Base-by-base conservation (phyloP, 2,888 invertebrate genomes). In the Melieria crassipennis region DNA sequence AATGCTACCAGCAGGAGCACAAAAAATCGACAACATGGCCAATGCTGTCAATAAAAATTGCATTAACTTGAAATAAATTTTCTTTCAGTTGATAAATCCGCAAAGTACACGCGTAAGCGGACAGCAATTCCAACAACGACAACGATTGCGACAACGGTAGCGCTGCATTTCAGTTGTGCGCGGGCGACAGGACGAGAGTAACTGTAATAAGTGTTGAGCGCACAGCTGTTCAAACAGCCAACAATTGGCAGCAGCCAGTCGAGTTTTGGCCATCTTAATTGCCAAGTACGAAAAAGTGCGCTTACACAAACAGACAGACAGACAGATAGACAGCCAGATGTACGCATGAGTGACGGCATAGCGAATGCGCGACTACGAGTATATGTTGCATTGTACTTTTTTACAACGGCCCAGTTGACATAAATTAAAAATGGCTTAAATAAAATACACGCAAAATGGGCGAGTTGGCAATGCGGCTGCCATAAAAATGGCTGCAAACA, bases 41-140 rank as follows among this genome's bases (percentile, higher is more conserved):
- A 69, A 63, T 55, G 76, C 75, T 83, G 83, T 83, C 83, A 82
- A 83, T 83, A 79, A 82, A 82, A 83, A 78, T 78, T 78, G 80
- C 83, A 83, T 83, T 83, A 83, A 79, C 78, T 74, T 75, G 72
- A 71, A 74, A 75, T 78, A 75, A 75, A 72, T 75, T 76, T 75
- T 74, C 75, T 75, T 30, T 76, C 69, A 75, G 75, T 76, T 72
- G 76, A 76, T 78, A 71, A 77, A 77, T 71, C 71, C 66, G 57
- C 48, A 66, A 69, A 62, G 63, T 66, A 71, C 65, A 73, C 65
- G 71, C 60, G 43, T 48, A 58, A 30, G 30, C 30, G 30, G 30
- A 30, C 30, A 30, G 30, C 30, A 30, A 30, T 30, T 30, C 30
- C 30, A 30, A 30, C 30, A 30, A 30, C 30, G 30, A 30, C 30